Evolutionary conservation across 2,113 vertebrate genomes (phyloP).

Genomic region (Herpetotheres cachinnans): DNA sequence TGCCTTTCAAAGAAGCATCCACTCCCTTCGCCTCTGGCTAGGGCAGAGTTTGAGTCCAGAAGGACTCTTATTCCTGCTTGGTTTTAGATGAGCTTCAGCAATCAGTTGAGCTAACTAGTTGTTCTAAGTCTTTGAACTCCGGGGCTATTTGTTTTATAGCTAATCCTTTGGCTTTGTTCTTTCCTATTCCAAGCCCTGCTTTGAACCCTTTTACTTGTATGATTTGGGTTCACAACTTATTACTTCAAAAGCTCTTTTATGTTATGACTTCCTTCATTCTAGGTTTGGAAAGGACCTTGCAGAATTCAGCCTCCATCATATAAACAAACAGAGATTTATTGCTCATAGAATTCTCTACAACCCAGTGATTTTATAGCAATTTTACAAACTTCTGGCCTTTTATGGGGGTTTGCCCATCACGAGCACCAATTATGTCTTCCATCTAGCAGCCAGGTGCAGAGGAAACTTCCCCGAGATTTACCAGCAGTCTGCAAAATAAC

Average conservation of each 20-base stretch:
- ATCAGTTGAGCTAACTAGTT: neutral
- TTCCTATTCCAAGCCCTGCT: neutral
- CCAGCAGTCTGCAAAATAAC: neutral
- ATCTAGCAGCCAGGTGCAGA: neutral
- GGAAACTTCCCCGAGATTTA: constrained; percentile 26
- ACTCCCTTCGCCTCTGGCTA: neutral
- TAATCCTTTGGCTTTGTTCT: neutral
- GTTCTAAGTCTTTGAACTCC: neutral
- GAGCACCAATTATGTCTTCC: neutral
- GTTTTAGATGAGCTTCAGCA: neutral
- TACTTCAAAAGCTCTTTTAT: neutral
- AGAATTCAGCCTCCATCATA: neutral
- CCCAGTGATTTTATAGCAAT: neutral
- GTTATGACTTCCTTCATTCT: neutral
- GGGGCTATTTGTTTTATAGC: neutral
- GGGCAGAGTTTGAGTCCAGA: neutral
- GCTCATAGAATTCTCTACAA: neutral
- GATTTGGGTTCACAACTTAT: neutral
- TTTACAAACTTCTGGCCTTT: neutral
- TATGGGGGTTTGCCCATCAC: neutral
- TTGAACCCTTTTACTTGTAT: neutral
- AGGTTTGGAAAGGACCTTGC: neutral
- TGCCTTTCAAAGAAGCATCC: neutral
- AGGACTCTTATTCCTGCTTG: neutral
- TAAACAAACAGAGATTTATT: neutral